Evolutionary conservation across 2,888 invertebrate genomes (phyloP), one percentile per base, ranked within the genome.

Genomic region (Cryptocheilus praepositus): DNA sequence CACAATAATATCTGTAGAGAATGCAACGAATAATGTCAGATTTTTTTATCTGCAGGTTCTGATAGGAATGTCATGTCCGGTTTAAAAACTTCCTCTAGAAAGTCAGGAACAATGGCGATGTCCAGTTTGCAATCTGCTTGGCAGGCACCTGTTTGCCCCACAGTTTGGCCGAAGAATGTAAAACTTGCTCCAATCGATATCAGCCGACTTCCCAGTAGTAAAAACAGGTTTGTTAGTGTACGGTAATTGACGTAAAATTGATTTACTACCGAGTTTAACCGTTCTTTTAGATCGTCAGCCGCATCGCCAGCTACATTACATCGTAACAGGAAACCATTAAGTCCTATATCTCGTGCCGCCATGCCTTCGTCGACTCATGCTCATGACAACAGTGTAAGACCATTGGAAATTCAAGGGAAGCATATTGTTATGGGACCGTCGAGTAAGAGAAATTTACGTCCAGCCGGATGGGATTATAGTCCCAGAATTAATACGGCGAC

Each of bases 141-240:
- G 88, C 84, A 85, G 61, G 66, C 80, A 21, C 81, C 86, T 51
- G 83, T 85, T 36, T 82, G 80, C 63, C 81, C 84, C 52, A 81
- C 83, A 36, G 78, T 84, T 19, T 86, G 84, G 83, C 83, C 86
- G 46, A 87, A 86, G 77, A 88, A 87, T 63, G 71, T 87, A 19
- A 86, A 83, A 61, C 85, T 88, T 45, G 84, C 87, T 55, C 88
- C 88, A n/a, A 82, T 88, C 61, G 84, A 87, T 71, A 79, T 81
- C 61, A 77, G 86, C 18, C 80, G 81, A 75, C 74, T 88, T 72
- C 81, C 86, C 25, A 85, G 78, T 74, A 82, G 79, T 67, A 86
- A 83, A 77, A 83, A 81, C 64, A 83, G 86, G 88, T 85, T 73
- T 65, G 49, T 15, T n/a, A 11, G 13, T 25, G 2, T 51, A 36